Evolutionary conservation across 1,140 invertebrate species (phyloP).

Genomic region (Rhopalosiphum maidis): DNA sequence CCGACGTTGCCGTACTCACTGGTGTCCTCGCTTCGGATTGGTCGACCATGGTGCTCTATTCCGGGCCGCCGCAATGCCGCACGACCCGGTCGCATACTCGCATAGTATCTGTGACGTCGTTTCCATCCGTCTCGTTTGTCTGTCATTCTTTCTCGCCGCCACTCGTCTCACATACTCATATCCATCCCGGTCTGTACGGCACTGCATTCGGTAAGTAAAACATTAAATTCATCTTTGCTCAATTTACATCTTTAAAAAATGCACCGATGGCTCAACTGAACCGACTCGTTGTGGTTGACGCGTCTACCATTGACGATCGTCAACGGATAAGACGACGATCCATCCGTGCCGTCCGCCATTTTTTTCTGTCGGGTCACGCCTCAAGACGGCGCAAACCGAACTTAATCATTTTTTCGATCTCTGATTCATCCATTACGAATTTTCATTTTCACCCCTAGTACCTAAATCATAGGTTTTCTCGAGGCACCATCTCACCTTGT

Average conservation of each 20-base stretch:
- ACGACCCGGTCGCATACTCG: slow-evolving; percentile 37
- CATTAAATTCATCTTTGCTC: neutral
- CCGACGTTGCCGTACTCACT: slow-evolving; percentile 11
- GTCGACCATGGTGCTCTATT: neutral
- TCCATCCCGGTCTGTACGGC: slow-evolving; percentile 39
- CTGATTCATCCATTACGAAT: neutral
- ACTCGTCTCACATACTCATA: neutral
- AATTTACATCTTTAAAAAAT: neutral
- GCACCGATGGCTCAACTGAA: neutral
- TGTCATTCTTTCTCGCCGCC: slow-evolving; percentile 52
- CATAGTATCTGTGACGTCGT: slow-evolving; percentile 26
- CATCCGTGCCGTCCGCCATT: slow-evolving; percentile 6
- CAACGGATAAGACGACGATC: neutral
- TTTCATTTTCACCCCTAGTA: neutral
- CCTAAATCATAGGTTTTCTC: neutral
- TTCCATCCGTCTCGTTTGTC: slow-evolving; percentile 9
- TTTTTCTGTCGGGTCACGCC: slow-evolving; percentile 42
- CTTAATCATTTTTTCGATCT: neutral
- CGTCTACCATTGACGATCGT: neutral
- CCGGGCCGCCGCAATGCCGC: neutral
- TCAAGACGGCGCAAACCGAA: neutral
- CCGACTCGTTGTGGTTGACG: no score
- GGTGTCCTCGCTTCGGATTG: neutral
- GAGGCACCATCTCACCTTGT: neutral
- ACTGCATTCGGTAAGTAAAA: slow-evolving; percentile 36